Conservation (phyloP, 2,113 vertebrate genomes). For the Lagopus leucura region DNA sequence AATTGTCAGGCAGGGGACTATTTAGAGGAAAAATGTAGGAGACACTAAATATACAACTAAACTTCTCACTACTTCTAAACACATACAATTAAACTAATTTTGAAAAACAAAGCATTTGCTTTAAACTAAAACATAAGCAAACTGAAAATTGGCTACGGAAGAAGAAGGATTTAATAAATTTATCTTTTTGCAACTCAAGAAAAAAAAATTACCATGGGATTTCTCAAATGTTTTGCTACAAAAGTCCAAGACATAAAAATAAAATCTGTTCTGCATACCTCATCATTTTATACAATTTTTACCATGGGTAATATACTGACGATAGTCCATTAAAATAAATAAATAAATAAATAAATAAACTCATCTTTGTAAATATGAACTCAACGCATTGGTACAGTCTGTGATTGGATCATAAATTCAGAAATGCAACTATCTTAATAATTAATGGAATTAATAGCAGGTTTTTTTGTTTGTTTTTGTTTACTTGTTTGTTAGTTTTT, state of each 20-base stretch:
- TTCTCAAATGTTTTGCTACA: background rate
- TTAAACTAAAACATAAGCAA: background rate
- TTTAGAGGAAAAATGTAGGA: background rate
- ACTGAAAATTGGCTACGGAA: background rate
- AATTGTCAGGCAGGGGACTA: background rate
- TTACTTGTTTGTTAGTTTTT: background rate
- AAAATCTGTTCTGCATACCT: background rate
- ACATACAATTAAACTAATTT: background rate
- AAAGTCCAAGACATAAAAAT: background rate
- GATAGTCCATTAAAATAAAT: background rate
- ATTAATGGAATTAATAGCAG: background rate
- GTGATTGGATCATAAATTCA: background rate
- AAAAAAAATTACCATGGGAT: accelerated
- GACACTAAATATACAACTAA: background rate
- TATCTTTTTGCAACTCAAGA: background rate
- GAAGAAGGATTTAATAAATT: background rate
- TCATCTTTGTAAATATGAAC: background rate
- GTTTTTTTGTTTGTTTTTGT: too few species aligned
- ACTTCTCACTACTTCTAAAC: background rate
- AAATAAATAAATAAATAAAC: background rate
- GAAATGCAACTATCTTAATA: background rate
- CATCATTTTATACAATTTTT: background rate
- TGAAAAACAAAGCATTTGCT: background rate
- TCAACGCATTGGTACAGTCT: background rate
- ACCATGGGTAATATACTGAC: background rate